Percentiles rank a stretch among this genome's conserved stretches.
Evolutionary conservation across 2,113 vertebrate genomes (phyloP).

Genomic region (Saimiri boliviensis): DNA sequence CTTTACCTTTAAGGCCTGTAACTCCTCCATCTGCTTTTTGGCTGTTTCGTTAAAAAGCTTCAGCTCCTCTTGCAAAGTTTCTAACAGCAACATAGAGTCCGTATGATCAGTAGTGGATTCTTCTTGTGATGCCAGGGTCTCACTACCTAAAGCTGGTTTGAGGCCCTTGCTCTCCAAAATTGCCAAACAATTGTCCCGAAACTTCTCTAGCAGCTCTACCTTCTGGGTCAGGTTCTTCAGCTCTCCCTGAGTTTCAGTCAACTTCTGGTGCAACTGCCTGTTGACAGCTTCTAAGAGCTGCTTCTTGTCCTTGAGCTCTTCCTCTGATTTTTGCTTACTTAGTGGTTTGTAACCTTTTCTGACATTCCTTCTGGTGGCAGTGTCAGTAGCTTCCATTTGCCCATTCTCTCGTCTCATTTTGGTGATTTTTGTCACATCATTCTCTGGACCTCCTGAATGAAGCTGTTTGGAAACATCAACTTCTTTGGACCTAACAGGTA

Average conservation of each 20-base stretch:
- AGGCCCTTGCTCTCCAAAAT: conserved; percentile 83
- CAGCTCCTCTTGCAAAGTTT: too few relatives aligned
- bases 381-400: conserved; percentile 72
- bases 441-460: conserved; percentile 48
- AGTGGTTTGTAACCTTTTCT: conserved; percentile 69
- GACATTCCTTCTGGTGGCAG: conserved; percentile 29
- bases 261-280: conserved; percentile 77
- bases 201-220: conserved; percentile 80
- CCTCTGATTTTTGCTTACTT: conserved; percentile 78
- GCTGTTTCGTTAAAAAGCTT: too few relatives aligned
- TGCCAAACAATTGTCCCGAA: conserved; percentile 81
- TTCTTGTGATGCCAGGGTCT: too few relatives aligned
- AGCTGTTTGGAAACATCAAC: conserved; percentile 57
- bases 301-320: conserved; percentile 83
- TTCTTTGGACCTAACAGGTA: conserved; percentile 68
- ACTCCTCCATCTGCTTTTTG: too few relatives aligned
- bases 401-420: conserved; percentile 77
- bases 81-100: too few relatives aligned
- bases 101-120: too few relatives aligned
- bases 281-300: conserved; percentile 82
- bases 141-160: conserved; percentile 57
- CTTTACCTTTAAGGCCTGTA: conserved; percentile 74
- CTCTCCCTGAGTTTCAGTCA: conserved; percentile 74
- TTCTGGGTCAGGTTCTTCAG: conserved; percentile 81
- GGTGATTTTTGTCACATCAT: conserved; percentile 70